Conservation (phyloP, 92 coral and sea anemone genomes). For the Porites lobata region DNA sequence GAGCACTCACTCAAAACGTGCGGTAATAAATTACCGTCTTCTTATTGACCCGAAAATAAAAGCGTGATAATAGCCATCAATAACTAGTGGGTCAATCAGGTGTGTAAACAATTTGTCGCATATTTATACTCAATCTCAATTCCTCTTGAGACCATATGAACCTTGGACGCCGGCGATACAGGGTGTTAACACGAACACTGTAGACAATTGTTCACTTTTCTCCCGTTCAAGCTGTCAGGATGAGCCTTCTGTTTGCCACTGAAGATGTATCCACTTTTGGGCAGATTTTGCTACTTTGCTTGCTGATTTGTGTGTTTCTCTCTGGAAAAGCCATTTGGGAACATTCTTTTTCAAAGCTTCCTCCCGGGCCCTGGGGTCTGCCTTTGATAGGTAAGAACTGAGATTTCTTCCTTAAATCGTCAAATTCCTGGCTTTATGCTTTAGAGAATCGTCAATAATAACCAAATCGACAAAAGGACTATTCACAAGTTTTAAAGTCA, state of each 20-base stretch:
- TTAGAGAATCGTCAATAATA: neutral
- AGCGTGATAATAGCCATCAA: conserved; percentile 36
- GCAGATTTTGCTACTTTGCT: conserved; percentile 22
- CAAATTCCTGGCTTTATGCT: neutral
- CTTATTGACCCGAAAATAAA: conserved; percentile 14
- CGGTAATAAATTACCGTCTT: conserved; percentile 14
- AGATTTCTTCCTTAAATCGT: neutral
- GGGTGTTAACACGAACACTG: neutral
- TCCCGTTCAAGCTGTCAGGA: neutral
- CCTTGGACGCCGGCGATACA: conserved; percentile 1
- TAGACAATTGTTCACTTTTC: neutral
- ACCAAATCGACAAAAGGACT: too few relatives aligned
- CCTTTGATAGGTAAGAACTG: conserved; percentile 55
- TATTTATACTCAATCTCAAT: conserved; percentile 26
- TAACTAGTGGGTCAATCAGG: conserved; percentile 15
- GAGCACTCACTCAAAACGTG: conserved; percentile 40
- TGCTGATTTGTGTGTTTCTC: conserved; percentile 25
- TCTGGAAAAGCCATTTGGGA: conserved; percentile 46
- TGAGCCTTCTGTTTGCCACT: neutral
- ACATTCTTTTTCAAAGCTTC: conserved; percentile 37
- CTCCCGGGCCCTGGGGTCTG: conserved; percentile 69
- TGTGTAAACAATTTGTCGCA: conserved; percentile 44
- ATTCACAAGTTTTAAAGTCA: neutral
- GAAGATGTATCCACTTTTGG: conserved; percentile 6
- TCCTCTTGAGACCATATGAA: conserved; percentile 39